Base-by-base conservation (phyloP, 1,140 invertebrate genomes). In the Carcinoscorpius rotundicauda region DNA sequence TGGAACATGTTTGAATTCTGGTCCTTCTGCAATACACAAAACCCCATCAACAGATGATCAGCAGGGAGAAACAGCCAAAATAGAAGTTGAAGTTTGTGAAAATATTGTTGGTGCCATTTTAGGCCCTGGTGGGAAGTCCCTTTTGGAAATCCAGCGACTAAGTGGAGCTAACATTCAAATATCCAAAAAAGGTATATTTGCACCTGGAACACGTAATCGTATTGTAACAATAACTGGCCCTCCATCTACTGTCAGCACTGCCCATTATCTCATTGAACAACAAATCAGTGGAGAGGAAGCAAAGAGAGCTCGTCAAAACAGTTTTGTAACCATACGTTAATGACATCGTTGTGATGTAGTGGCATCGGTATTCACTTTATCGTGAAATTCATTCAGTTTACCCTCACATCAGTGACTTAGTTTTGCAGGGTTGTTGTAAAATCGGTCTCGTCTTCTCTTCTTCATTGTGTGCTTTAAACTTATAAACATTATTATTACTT, bases 91-190 rank as follows among this genome's bases (percentile, higher is more conserved):
- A 84, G 93, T 97, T 77, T 85, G 92, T 65, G 95, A 85, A 71
- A 81, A 80, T 80, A 94, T 97, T 80, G 93, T 97, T 74, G 94
- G 94, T 75, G 94, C 93, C 75, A 95, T 98, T 76, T 82, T 98
- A 77, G 94, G 91, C 81, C 93, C 91, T 72, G 92, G 92, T 75
- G 95, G 94, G 68, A 88, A 92, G 79, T 89, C 90, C 76, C 85
- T 98, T 75, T 88, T 95, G 74, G 93, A 98, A 83, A 93, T 98
- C 79, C 93, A 97, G 82, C 89, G 95, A 79, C 84, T 90, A 77
- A 95, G 90, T 77, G 92, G 93, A 76, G 93, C 93, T 76, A 95
- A 90, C 81, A 93, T 98, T 79, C 93, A 97, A 82, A 97, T 98
- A 79, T 96, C 93, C 71, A 98, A 98, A 84, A 97, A 97, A 82